Base-by-base conservation (phyloP, 2,797 vertebrate genomes). In the Gymnodraco acuticeps region DNA sequence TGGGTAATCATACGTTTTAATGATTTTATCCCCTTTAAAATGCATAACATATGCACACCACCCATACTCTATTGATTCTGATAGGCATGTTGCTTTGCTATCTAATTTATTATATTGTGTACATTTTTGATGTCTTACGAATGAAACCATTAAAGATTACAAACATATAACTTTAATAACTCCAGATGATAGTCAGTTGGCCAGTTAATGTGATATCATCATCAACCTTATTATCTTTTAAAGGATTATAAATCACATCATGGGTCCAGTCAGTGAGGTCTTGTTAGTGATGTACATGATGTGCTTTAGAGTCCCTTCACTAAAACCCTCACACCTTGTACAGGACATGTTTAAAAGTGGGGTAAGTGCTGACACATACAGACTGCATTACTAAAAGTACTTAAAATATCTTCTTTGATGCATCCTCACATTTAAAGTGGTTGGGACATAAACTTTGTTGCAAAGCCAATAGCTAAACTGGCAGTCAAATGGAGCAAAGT, bases 401-500 rank as follows among this genome's bases (percentile, higher is more conserved):
- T 74, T 63, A 54, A 70, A 68, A 61, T 69, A 69, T 17, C 43
- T 33, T 55, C 31, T 3, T 31, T 60, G 47, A 52, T 60, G 55
- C 33, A 55, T n/a, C 11, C 10, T 69, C 43, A 46, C 20, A 43
- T 64, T 41, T 55, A 55, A 83, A 59, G 42, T 11, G 14, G 9
- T 23, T 72, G 41, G 31, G 53, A 50, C 4, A 46, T 38, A 50
- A 68, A 33, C 54, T 60, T 1, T 31, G 1, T 42, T 65, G 15
- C n/a, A 73, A 54, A 27, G 48, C 56, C 20, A 58, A 65, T 31
- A 20, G 51, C 77, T 56, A 71, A 59, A 72, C 59, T 63, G 69
- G 20, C 47, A 47, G 61, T 79, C 70, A 64, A 75, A 85, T 64
- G 46, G 19, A 38, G 41, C 48, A 38, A 75, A 59, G 61, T 77